Percentiles rank a stretch among this genome's conserved stretches.
These are phyloP conservation scores for Drosophila saltans DNA, from an alignment of 1,140 invertebrate species.

Conservation along the genomic window DNA sequence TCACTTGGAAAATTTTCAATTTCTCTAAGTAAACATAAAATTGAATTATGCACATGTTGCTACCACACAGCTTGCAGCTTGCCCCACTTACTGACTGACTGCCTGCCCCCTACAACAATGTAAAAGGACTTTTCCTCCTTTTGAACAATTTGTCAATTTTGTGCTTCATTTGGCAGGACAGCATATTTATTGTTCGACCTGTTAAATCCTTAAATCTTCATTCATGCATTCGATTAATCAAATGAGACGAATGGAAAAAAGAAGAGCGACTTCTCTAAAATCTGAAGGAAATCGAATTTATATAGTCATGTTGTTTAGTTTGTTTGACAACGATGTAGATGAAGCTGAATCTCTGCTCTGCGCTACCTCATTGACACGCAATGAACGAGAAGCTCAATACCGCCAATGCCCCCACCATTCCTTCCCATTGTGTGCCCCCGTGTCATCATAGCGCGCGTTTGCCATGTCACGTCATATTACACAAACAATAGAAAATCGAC, in stretches of 20 bases:
- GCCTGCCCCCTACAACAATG: slow-evolving; percentile 13
- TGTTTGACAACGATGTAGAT: slow-evolving; percentile 48
- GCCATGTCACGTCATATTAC: slow-evolving; percentile 74
- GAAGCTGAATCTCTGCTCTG: slow-evolving; percentile 27
- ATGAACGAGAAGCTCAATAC: slow-evolving; percentile 15
- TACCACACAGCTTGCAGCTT: neutral
- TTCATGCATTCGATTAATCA: slow-evolving; percentile 54
- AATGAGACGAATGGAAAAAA: slow-evolving; percentile 5
- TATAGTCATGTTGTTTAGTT: slow-evolving; percentile 45
- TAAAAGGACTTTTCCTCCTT: slow-evolving; percentile 37
- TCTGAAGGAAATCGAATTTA: slow-evolving; percentile 66
- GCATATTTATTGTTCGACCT: slow-evolving; percentile 24
- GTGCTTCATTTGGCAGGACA: slow-evolving; percentile 59
- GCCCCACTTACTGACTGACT: neutral
- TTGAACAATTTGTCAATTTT: slow-evolving; percentile 54
- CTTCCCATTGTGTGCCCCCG: slow-evolving; percentile 16
- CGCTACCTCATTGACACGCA: slow-evolving; percentile 55
- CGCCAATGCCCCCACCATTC: slow-evolving; percentile 16
- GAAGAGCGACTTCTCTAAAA: slow-evolving; percentile 15
- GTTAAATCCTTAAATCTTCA: slow-evolving; percentile 3
- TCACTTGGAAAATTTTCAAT: slow-evolving; percentile 63
- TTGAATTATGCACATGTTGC: slow-evolving; percentile 67
- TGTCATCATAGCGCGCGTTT: slow-evolving; percentile 44
- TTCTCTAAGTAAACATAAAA: slow-evolving; percentile 66
- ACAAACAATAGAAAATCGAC: slow-evolving; percentile 60